phyloP scores from a whole-genome alignment of 2,888 invertebrate species.

The Watsonalla binaria region DNA sequence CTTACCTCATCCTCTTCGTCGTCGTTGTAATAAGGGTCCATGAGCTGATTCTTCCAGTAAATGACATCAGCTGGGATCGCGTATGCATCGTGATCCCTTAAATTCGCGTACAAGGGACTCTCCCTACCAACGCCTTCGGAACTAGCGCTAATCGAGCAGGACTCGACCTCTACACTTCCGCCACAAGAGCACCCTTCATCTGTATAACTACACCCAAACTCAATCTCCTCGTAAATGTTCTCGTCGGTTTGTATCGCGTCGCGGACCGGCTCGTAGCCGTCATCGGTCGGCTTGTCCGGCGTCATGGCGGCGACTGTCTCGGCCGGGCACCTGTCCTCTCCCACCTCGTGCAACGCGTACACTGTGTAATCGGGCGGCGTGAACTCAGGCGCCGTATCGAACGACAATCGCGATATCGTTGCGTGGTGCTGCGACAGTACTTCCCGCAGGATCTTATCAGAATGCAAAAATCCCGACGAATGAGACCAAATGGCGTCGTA shows the following conservation, averaged over 20 bases:
- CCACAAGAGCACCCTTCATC: constrained; percentile 71
- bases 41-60: constrained; percentile 72
- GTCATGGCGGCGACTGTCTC: constrained; percentile 64
- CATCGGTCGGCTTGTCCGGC: constrained; percentile 65
- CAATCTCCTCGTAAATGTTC: constrained; percentile 73
- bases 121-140: constrained; percentile 63
- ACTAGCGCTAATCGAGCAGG: constrained; percentile 67
- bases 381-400: constrained; percentile 62
- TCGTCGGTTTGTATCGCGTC: constrained; percentile 66
- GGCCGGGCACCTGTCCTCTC: constrained; percentile 39
- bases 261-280: constrained; percentile 69
- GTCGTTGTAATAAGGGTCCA: constrained; percentile 72
- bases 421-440: constrained; percentile 60
- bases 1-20: constrained; percentile 78
- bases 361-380: constrained; percentile 54
- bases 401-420: constrained; percentile 57
- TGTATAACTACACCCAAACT: constrained; percentile 59
- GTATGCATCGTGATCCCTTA: constrained; percentile 69
- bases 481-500: constrained; percentile 70
- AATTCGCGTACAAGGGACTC: constrained; percentile 68
- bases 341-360: constrained; percentile 67
- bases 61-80: constrained; percentile 73
- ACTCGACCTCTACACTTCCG: constrained; percentile 71
- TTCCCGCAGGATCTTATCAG: constrained; percentile 55
- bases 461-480: constrained; percentile 68